Conservation (phyloP, 2,888 invertebrate genomes). For the Eumerus sabulonum region DNA sequence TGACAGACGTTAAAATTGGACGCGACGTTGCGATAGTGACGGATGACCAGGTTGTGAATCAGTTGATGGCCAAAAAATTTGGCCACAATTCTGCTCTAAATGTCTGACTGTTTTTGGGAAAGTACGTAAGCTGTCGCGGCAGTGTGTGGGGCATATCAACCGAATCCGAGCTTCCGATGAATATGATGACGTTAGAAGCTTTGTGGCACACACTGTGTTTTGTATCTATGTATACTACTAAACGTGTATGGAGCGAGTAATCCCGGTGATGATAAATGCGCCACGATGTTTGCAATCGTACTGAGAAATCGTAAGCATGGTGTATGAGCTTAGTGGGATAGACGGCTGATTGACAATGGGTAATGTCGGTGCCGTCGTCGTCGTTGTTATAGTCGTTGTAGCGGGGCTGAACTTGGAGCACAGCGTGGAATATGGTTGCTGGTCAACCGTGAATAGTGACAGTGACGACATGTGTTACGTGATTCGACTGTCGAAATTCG, state of each 20-base stretch:
- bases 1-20: conserved; percentile 27
- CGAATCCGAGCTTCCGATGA: too few relatives aligned
- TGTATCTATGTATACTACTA: conserved; percentile 2
- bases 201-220: conserved; percentile 11
- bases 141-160: conserved; percentile 1
- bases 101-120: conserved; percentile 25
- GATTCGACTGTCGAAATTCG: conserved; percentile 24
- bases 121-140: conserved; percentile 16
- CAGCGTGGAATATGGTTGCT: conserved; percentile 10
- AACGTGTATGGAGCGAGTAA: conserved; percentile 18
- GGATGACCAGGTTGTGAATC: too few relatives aligned
- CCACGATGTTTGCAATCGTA: conserved; percentile 46
- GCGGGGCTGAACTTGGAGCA: conserved; percentile 23
- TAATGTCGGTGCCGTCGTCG: too few relatives aligned
- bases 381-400: too few relatives aligned
- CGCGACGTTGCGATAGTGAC: not conserved
- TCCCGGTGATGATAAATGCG: conserved; percentile 29
- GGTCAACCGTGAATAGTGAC: conserved; percentile 53
- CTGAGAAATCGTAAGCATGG: conserved; percentile 49
- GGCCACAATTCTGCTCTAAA: conserved; percentile 4
- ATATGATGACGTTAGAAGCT: not conserved
- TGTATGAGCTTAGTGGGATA: conserved; percentile 26
- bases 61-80: conserved; percentile 25
- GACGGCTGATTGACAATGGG: not conserved
- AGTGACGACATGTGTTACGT: conserved; percentile 61